phyloP scores from a whole-genome alignment of 2,113 vertebrate genomes.

The Istiophorus platypterus region DNA sequence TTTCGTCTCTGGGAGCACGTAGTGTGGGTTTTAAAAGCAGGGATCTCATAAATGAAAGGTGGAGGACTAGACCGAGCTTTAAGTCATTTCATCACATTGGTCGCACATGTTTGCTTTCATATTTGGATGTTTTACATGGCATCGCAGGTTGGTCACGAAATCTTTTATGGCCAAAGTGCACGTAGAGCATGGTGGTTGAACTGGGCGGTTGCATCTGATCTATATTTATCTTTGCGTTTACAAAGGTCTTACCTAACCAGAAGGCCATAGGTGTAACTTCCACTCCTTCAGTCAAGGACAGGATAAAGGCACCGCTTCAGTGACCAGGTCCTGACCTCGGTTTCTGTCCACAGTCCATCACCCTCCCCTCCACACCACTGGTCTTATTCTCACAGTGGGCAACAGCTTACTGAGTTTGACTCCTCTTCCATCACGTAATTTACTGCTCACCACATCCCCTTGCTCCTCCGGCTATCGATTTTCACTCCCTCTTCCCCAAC shows the following conservation, averaged over 20 bases:
- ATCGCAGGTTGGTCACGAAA: slow-evolving; percentile 15
- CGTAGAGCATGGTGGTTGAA: slow-evolving; percentile 10
- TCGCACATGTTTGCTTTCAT: neutral
- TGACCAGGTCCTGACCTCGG: slow-evolving; percentile 47
- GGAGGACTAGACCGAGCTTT: slow-evolving; percentile 40
- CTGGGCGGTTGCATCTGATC: slow-evolving; percentile 4
- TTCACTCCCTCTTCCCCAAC: slow-evolving; percentile 30
- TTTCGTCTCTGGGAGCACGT: slow-evolving; percentile 45
- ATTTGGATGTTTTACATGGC: slow-evolving; percentile 33
- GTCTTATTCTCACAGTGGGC: slow-evolving; percentile 16
- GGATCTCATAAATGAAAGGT: slow-evolving; percentile 61
- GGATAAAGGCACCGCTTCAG: slow-evolving; percentile 26
- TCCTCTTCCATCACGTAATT: slow-evolving; percentile 47
- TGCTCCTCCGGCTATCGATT: slow-evolving; percentile 49
- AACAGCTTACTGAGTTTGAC: slow-evolving; percentile 17
- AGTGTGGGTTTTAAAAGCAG: slow-evolving; percentile 48
- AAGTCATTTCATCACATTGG: slow-evolving; percentile 33
- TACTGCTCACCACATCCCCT: slow-evolving; percentile 62
- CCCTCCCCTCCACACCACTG: slow-evolving; percentile 14
- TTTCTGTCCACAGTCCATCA: slow-evolving; percentile 38
- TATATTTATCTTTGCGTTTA: slow-evolving; percentile 29
- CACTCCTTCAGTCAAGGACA: slow-evolving; percentile 25
- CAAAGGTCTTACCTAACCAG: slow-evolving; percentile 58
- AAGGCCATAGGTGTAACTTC: slow-evolving; percentile 13
- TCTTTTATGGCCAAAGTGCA: slow-evolving; percentile 3